Conservation (phyloP, 2,113 vertebrate genomes). For the Greenwoodochromis staneri region DNA sequence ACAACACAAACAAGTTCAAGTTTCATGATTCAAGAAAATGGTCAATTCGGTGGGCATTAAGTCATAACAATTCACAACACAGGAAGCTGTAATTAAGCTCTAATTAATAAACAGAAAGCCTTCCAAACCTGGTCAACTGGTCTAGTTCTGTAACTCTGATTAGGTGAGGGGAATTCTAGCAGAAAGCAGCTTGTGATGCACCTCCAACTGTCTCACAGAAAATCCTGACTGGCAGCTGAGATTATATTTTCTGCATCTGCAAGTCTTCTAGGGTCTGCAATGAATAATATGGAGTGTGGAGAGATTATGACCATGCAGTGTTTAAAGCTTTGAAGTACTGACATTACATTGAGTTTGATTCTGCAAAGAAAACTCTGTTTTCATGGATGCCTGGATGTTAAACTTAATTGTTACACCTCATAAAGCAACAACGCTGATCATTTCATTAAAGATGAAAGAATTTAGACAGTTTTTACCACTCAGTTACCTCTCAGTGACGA, state of each 20-base stretch:
- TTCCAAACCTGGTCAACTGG: neutral
- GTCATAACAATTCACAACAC: neutral
- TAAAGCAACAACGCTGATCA: neutral
- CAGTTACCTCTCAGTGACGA: neutral
- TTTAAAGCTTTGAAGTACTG: neutral
- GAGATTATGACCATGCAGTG: neutral
- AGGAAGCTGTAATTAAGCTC: neutral
- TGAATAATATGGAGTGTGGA: neutral
- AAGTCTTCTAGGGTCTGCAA: neutral
- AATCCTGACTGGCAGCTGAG: neutral
- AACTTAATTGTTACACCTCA: neutral
- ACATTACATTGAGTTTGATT: neutral
- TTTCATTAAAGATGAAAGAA: neutral
- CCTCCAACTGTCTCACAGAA: neutral
- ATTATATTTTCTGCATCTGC: neutral
- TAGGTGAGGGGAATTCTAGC: neutral
- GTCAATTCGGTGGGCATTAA: neutral
- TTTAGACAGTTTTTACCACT: neutral
- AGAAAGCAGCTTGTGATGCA: neutral
- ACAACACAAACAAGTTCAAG: neutral
- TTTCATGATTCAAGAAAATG: neutral
- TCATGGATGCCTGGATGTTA: neutral
- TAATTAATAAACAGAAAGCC: neutral
- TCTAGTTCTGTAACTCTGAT: neutral
- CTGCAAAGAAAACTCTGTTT: neutral